A percentile compares a stretch with the other conserved stretches of the same genome.
These are phyloP conservation scores for silkworm (Bombyx mori) DNA, from an alignment of 1,140 invertebrate species.

Conservation along the genomic window ASM3026992v2 NC_085121.1:2693001-2693500, in stretches of 20 bases:
- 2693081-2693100: background rate
- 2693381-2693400: constrained; percentile 41
- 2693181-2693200: constrained; percentile 2
- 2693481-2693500: background rate
- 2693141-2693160: background rate
- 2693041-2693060: too few relatives aligned
- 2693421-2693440: constrained; percentile 15
- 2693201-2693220: constrained; percentile 9
- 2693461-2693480: background rate
- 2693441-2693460: background rate
- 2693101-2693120: background rate
- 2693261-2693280: constrained; percentile 38
- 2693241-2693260: constrained; percentile 16
- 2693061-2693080: background rate
- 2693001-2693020: too few relatives aligned
- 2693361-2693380: constrained; percentile 31
- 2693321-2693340: constrained; percentile 38
- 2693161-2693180: background rate
- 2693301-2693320: constrained; percentile 35
- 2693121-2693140: background rate
- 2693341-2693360: constrained; percentile 49
- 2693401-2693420: constrained; percentile 49
- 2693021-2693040: too few relatives aligned
- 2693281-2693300: constrained; percentile 32
- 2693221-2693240: constrained; percentile 21